Evolutionary conservation across 2,797 vertebrate species (phyloP).

Genomic region (Ispidina picta): DNA sequence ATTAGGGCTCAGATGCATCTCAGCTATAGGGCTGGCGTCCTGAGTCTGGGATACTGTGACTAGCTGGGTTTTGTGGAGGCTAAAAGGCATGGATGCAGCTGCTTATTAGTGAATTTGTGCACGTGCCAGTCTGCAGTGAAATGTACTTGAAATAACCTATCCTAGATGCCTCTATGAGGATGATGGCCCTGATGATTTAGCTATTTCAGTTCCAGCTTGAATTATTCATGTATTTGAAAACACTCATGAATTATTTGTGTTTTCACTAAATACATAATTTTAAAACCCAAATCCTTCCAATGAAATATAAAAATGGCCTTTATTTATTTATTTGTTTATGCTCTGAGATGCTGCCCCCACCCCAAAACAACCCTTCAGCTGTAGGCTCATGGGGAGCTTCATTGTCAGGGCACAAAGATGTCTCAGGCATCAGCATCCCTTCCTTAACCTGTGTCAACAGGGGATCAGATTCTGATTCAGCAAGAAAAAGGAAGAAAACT

Average conservation of each 20-base stretch:
- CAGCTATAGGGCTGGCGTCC: background rate
- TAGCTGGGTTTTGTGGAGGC: constrained; percentile 12
- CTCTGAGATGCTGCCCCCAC: background rate
- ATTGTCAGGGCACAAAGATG: background rate
- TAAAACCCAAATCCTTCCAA: constrained; percentile 33
- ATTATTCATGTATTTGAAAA: constrained; percentile 71
- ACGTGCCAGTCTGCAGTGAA: constrained; percentile 62
- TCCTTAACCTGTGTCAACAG: background rate
- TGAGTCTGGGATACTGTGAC: constrained; percentile 17
- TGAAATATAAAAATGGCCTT: background rate
- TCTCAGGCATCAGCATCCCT: background rate
- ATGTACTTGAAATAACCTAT: constrained; percentile 71
- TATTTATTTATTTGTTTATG: constrained; percentile 4
- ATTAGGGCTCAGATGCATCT: background rate
- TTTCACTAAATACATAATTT: constrained; percentile 70
- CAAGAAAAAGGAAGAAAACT: background rate
- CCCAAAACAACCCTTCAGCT: background rate
- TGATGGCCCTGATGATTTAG: constrained; percentile 69
- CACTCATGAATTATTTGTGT: constrained; percentile 72
- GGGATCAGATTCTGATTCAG: background rate
- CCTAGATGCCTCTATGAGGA: constrained; percentile 36
- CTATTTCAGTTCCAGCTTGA: constrained; percentile 64
- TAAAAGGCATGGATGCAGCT: constrained; percentile 34
- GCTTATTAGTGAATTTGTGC: constrained; percentile 59
- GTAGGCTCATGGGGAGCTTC: fast-evolving